Conservation (phyloP, 1,140 invertebrate species). For the Neodiprion lecontei region DNA sequence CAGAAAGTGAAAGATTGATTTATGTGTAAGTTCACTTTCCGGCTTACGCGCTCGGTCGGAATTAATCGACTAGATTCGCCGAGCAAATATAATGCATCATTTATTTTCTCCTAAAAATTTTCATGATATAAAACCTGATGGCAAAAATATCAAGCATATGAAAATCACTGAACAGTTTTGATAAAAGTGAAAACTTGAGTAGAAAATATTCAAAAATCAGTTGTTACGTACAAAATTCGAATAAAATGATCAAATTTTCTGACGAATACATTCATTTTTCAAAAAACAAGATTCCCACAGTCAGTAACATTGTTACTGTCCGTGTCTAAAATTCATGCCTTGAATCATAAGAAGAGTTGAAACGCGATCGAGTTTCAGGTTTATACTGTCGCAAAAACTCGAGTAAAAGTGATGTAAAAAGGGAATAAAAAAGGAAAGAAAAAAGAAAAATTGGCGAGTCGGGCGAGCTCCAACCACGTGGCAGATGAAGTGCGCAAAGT, state of each 20-base stretch:
- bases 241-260: background rate
- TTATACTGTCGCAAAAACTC: no score
- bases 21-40: background rate
- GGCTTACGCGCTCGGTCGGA: background rate
- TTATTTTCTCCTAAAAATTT: no score
- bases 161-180: no score
- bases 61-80: background rate
- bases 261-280: no score
- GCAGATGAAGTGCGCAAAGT: background rate
- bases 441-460: background rate
- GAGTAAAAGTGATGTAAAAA: background rate
- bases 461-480: background rate
- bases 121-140: no score
- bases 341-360: no score
- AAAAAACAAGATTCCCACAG: no score
- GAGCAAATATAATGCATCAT: background rate
- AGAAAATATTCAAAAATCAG: constrained; percentile 21
- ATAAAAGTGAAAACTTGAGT: no score
- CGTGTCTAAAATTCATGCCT: no score
- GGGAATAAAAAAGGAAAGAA: constrained; percentile 8
- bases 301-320: no score
- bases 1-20: background rate
- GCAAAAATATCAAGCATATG: no score
- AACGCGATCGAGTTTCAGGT: no score
- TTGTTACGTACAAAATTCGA: constrained; percentile 9